Percentiles rank a stretch among this genome's conserved stretches.
These are phyloP conservation scores for Carterocephalus palaemon DNA, from an alignment of 2,888 invertebrate species.

Conservation along the genomic window DNA sequence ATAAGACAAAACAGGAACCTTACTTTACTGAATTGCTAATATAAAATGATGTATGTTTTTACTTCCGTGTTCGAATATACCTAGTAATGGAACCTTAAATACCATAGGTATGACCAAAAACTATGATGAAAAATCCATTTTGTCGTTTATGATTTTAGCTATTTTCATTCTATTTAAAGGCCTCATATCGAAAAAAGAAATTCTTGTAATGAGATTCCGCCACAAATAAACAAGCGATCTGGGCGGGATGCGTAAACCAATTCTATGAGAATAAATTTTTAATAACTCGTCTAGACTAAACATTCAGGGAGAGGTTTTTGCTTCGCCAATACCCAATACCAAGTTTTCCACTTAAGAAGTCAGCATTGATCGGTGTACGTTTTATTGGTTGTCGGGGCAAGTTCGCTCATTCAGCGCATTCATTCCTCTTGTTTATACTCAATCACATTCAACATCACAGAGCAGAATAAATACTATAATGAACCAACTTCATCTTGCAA, in stretches of 20 bases:
- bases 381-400: conserved; percentile 56
- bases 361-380: conserved; percentile 52
- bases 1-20: no score
- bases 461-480: conserved; percentile 70
- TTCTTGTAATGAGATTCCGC: conserved; percentile 4
- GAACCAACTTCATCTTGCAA: conserved; percentile 62
- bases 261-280: conserved; percentile 64
- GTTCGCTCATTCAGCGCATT: conserved; percentile 29
- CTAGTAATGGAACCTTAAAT: no score
- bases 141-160: no score
- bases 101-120: no score
- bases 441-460: conserved; percentile 64
- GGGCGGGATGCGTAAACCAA: conserved; percentile 50
- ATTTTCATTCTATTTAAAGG: no score
- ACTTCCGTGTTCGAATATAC: no score
- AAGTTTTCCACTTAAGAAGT: conserved; percentile 61
- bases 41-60: no score
- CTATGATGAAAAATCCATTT: no score
- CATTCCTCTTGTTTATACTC: conserved; percentile 65
- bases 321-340: conserved; percentile 45
- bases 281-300: conserved; percentile 75
- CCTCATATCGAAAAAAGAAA: neutral
- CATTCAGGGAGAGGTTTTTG: conserved; percentile 55
- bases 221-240: conserved; percentile 35
- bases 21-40: no score